These are phyloP conservation scores for Cydia amplana DNA, from an alignment of 1,140 invertebrate species.

Conservation along the genomic window DNA sequence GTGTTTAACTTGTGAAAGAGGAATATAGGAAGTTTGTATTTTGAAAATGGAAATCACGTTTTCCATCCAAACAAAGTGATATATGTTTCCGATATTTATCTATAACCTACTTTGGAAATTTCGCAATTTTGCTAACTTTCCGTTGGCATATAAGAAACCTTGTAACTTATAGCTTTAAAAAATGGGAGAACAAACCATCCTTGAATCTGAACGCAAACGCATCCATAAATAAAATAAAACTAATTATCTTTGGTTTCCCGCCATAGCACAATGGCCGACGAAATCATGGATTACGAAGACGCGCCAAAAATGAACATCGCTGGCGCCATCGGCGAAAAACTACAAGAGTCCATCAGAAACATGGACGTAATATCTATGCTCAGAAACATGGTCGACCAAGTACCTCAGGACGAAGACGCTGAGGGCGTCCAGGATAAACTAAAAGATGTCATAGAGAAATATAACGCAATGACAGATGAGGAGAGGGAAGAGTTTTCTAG, in stretches of 20 bases:
- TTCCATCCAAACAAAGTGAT: no score
- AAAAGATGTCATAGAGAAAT: conserved; percentile 57
- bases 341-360: conserved; percentile 56
- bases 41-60: no score
- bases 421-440: conserved; percentile 59
- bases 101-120: no score
- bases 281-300: conserved; percentile 33
- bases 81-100: no score
- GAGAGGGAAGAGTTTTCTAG: conserved; percentile 63
- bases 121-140: no score
- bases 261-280: conserved; percentile 55
- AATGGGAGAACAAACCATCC: background rate
- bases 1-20: no score
- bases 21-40: no score
- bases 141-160: no score
- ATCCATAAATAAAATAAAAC: background rate
- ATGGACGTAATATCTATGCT: conserved; percentile 53
- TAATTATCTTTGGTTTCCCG: conserved; percentile 7
- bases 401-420: conserved; percentile 49
- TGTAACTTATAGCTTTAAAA: no score
- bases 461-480: conserved; percentile 57
- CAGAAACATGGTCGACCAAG: conserved; percentile 50
- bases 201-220: background rate
- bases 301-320: conserved; percentile 46
- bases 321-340: conserved; percentile 52